Evolutionary conservation across 2,888 invertebrate species (phyloP), one percentile per base, ranked within the genome.

Genomic region (Chrysomela aeneicollis): DNA sequence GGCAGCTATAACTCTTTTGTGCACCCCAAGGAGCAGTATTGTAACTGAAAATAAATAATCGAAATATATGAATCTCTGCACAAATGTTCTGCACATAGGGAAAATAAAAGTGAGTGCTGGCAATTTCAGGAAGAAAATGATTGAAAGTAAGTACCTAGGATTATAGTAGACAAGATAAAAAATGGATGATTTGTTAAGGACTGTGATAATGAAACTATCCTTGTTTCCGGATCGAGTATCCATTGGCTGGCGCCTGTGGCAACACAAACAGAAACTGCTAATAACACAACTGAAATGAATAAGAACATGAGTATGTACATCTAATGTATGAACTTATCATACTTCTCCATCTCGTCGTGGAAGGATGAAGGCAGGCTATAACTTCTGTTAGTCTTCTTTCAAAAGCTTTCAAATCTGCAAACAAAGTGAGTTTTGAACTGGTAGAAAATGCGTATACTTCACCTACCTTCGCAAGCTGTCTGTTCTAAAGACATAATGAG

Each of bases 311-410:
- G 60, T 30, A 49, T 17, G 1, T 10, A 22, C 6, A 35, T 21
- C 32, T 12, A 10, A n/a, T 46, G 12, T 54, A n/a, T 46, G 50
- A 12, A 37, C n/a, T 26, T 26, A 64, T 70, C 88, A 87, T 88
- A 96, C 97, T 91, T 88, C 97, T 90, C 98, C 98, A 99, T 84
- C 97, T 88, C 76, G 92, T 89, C 59, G 98, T 97, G 52, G 95
- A 91, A 35, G 98, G 98, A 81, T 97, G 95, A 74, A 98, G 88
- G 81, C 96, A 95, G 73, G 94, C 92, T 79, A 99, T 97, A 15
- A 98, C 98, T 87, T 99, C 98, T 0, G 97, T 98, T 21, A 99
- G 86, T 60, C 98, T 89, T 71, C 98, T 89, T 84, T 99, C 98
- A 83, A 98, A 98, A 42, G 98, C 98, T 84, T 98, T 98, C 75